These are phyloP conservation scores for Lepus europaeus DNA, from an alignment of 2,113 vertebrate genomes.

Conservation along the genomic window DNA sequence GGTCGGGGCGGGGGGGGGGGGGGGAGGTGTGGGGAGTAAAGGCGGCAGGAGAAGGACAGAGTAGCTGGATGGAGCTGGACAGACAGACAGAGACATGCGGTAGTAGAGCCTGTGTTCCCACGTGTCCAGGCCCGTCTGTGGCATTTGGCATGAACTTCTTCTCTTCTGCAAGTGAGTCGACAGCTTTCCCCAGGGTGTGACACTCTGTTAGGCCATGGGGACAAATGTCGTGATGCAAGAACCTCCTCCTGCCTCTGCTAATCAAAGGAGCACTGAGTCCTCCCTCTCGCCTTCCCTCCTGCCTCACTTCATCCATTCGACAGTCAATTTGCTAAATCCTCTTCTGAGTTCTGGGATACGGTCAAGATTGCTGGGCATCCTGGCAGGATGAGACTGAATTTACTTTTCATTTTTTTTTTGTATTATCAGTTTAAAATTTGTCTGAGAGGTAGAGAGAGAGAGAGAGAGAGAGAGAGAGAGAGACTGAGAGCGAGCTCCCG, in stretches of 20 bases:
- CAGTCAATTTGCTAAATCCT: not conserved
- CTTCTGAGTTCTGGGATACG: not conserved
- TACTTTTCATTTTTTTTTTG: too few relatives aligned
- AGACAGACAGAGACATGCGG: not conserved
- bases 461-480: too few relatives aligned
- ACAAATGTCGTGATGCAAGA: accelerated
- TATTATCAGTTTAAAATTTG: too few relatives aligned
- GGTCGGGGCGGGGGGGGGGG: too few relatives aligned
- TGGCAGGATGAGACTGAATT: not conserved
- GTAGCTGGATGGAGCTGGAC: not conserved
- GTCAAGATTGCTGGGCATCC: not conserved
- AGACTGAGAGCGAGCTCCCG: too few relatives aligned
- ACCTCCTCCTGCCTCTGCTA: not conserved
- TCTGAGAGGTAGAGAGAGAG: too few relatives aligned
- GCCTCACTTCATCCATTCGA: not conserved
- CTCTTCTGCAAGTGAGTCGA: not conserved
- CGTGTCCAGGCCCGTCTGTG: not conserved
- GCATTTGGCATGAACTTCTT: not conserved
- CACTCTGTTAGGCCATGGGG: not conserved
- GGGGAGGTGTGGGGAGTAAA: not conserved
- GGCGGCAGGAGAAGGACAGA: not conserved
- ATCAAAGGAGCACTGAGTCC: too few relatives aligned
- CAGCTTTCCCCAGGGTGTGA: not conserved
- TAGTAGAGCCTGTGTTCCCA: not conserved
- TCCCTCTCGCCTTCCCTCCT: too few relatives aligned